phyloP scores from a whole-genome alignment of 2,888 invertebrate species.

The Selenia dentaria region DNA sequence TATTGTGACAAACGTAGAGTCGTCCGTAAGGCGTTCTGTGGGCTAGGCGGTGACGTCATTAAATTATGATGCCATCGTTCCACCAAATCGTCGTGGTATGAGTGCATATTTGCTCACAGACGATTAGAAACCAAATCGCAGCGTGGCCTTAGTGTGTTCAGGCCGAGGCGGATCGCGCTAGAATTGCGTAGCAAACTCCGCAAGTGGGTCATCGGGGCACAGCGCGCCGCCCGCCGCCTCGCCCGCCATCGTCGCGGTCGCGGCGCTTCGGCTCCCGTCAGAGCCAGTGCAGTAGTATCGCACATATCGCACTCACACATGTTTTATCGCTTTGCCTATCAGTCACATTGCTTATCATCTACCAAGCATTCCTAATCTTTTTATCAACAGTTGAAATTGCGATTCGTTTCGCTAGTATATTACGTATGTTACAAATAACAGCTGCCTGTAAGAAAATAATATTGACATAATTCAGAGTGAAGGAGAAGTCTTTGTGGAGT shows the following conservation, averaged over 20 bases:
- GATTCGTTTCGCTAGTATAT: constrained; percentile 5
- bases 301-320: constrained; percentile 3
- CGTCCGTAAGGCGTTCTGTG: background rate
- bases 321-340: constrained; percentile 5
- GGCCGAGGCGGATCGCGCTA: constrained; percentile 69
- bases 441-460: background rate
- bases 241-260: constrained; percentile 42
- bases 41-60: constrained; percentile 13
- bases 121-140: constrained; percentile 28
- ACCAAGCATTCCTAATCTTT: constrained; percentile 14
- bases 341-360: constrained; percentile 8
- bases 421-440: background rate
- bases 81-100: constrained; percentile 1
- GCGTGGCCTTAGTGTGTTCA: constrained; percentile 30
- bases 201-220: constrained; percentile 81
- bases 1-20: background rate
- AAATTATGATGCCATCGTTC: constrained; percentile 14
- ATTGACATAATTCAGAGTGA: background rate
- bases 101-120: constrained; percentile 17
- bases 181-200: constrained; percentile 75
- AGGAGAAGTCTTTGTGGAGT: too few species aligned
- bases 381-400: constrained; percentile 20
- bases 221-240: constrained; percentile 53
- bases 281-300: background rate
- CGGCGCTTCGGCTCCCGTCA: constrained; percentile 20